phyloP scores from a whole-genome alignment of 2,888 invertebrate species.

The Asteroscopus sphinx region DNA sequence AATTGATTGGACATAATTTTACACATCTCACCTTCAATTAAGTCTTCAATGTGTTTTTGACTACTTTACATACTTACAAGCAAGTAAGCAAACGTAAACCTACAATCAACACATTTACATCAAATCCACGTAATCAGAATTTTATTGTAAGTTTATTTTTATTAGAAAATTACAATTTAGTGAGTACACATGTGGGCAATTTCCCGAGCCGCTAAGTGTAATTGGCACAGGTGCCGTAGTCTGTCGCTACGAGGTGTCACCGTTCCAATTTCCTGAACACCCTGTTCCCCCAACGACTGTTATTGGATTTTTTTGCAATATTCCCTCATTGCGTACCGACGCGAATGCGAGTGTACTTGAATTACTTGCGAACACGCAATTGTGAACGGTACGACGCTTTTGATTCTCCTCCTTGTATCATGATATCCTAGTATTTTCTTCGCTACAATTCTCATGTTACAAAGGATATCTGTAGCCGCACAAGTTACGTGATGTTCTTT shows the following conservation, averaged over 20 bases:
- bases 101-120: slow-evolving; percentile 5
- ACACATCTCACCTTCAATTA: not conserved
- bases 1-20: not conserved
- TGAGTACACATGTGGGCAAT: slow-evolving; percentile 56
- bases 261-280: slow-evolving; percentile 80
- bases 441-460: slow-evolving; percentile 44
- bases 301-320: slow-evolving; percentile 85
- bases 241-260: slow-evolving; percentile 73
- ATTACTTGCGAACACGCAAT: slow-evolving; percentile 63
- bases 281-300: slow-evolving; percentile 61
- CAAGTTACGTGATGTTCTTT: slow-evolving; percentile 48
- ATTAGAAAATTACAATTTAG: slow-evolving; percentile 55
- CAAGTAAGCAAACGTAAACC: too few relatives aligned
- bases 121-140: slow-evolving; percentile 20
- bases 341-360: slow-evolving; percentile 65
- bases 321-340: slow-evolving; percentile 77
- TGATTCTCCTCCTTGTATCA: slow-evolving; percentile 58
- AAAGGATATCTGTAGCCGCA: slow-evolving; percentile 49
- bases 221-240: slow-evolving; percentile 74
- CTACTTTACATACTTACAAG: too few relatives aligned
- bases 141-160: slow-evolving; percentile 39
- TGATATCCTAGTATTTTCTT: slow-evolving; percentile 54
- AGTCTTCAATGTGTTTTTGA: too few relatives aligned
- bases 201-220: slow-evolving; percentile 65
- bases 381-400: slow-evolving; percentile 60